Evolutionary conservation across 2,888 invertebrate species (phyloP), one percentile per base, ranked within the genome.

Genomic region (Cataglyphis rosenhaueri): DNA sequence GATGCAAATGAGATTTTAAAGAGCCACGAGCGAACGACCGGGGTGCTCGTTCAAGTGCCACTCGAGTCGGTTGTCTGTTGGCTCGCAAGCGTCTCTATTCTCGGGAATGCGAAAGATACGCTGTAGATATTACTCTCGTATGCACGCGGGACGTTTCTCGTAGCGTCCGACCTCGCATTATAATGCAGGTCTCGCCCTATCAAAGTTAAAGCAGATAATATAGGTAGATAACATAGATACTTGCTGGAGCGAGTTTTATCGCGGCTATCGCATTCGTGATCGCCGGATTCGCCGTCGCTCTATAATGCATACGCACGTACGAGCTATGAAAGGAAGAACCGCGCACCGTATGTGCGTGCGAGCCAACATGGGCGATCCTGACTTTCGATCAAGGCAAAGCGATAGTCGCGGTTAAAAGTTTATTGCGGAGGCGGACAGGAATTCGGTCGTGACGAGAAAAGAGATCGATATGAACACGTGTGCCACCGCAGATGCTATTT

Each of bases 331-430:
- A 84, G 82, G 65, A 38, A 62, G 78, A 75, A 78, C 74, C 70
- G 44, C 76, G 78, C 73, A 78, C 18, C 1, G 18, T 52, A 52
- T 70, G 73, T 76, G 70, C 68, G 84, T 65, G 75, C 84, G 55
- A 82, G 82, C 75, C 35, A 48, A 79, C 75, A 81, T 18, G 55
- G 81, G 59, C 32, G 73, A 62, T 15, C 15, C 59, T 55, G 66
- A 83, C 70, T 76, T 57, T 79, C 59, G 59, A 38, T 62, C 76
- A 12, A 21, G 59, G 38, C 57, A 44, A 61, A 70, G 84, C 70
- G 84, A 84, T 75, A 75, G 73, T 10, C 74, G 75, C 74, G 48
- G 68, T 82, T 71, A 62, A 66, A 84, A 86, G 66, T 88, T 88
- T 79, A 57, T 59, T n/a, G 81, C 62, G 41, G 65, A 35, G 76